These are phyloP conservation scores for Seriola dumerili DNA, from an alignment of 2,113 vertebrate species.

Conservation along the genomic window DNA sequence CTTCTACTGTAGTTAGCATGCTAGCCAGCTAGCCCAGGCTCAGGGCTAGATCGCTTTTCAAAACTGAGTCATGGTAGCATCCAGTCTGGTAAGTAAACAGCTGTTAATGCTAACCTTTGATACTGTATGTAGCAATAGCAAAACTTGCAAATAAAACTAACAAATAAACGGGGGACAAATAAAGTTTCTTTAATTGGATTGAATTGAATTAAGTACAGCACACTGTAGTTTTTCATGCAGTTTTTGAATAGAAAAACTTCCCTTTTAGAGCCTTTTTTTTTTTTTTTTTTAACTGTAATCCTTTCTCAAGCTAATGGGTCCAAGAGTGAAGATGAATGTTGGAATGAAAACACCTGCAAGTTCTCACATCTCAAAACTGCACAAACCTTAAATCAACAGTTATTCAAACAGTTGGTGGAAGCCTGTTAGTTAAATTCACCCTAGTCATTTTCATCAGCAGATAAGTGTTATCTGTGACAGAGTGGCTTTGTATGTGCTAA, in stretches of 20 bases:
- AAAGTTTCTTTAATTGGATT: too few species aligned
- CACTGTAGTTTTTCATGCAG: not conserved
- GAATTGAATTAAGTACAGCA: not conserved
- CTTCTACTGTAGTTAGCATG: too few species aligned
- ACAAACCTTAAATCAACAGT: slow-evolving; percentile 17
- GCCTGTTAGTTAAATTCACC: slow-evolving; percentile 31
- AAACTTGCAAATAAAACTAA: too few species aligned
- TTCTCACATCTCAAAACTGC: not conserved
- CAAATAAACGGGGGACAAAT: too few species aligned
- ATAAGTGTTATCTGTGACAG: slow-evolving; percentile 6
- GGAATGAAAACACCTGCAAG: slow-evolving; percentile 9
- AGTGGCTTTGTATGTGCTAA: slow-evolving; percentile 30
- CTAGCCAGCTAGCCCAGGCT: too few species aligned
- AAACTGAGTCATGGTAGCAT: too few species aligned
- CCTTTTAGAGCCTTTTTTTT: too few species aligned
- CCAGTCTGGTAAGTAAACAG: too few species aligned
- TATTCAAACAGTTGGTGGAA: slow-evolving; percentile 24
- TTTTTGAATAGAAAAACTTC: not conserved
- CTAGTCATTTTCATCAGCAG: slow-evolving; percentile 39
- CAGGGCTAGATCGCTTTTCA: too few species aligned
- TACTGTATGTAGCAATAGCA: too few species aligned
- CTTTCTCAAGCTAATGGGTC: not conserved
- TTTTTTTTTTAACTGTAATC: not conserved
- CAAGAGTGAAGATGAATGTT: not conserved
- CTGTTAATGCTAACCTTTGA: too few species aligned